Percentiles rank a stretch among this genome's conserved stretches.
phyloP scores from a whole-genome alignment of 2,888 invertebrate genomes.

The Caprella mutica region DNA sequence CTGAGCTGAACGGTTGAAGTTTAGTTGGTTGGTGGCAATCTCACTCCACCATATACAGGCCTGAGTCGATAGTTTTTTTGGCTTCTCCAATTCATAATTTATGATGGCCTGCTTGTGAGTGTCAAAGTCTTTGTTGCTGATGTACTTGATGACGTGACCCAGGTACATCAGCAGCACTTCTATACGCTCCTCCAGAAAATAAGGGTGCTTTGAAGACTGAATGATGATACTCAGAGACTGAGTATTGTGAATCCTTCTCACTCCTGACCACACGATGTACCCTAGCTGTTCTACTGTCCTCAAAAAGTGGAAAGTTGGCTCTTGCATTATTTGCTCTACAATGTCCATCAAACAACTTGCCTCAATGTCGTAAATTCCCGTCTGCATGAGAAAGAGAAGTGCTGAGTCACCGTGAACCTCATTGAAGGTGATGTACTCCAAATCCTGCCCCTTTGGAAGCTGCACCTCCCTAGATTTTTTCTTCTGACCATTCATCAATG shows the following conservation, averaged over 20 bases:
- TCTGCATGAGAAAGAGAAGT: no score
- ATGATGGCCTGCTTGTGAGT: constrained; percentile 72
- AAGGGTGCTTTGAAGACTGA: constrained; percentile 56
- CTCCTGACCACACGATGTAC: constrained; percentile 85
- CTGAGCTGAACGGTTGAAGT: constrained; percentile 73
- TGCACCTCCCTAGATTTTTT: constrained; percentile 70
- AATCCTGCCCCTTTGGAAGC: constrained; percentile 42
- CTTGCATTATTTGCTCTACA: no score
- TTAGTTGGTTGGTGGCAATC: constrained; percentile 72
- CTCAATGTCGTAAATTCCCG: no score
- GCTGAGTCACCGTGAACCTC: no score
- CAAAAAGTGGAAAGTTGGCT: no score
- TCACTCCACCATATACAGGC: constrained; percentile 70
- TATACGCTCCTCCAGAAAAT: constrained; percentile 71
- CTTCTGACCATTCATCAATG: constrained; percentile 71
- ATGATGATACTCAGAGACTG: constrained; percentile 41
- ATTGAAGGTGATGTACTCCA: no score
- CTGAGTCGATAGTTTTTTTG: constrained; percentile 66
- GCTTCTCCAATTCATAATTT: constrained; percentile 72
- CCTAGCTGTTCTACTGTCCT: constrained; percentile 88
- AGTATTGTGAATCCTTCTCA: constrained; percentile 55
- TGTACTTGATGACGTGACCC: no score
- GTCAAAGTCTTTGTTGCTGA: constrained; percentile 67
- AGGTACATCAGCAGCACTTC: no score
- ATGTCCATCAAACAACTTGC: no score